A percentile compares a stretch with the other conserved stretches of the same genome.
These are phyloP conservation scores for Cryptocephalus primarius DNA, from an alignment of 2,888 invertebrate genomes.

Conservation along the genomic window DNA sequence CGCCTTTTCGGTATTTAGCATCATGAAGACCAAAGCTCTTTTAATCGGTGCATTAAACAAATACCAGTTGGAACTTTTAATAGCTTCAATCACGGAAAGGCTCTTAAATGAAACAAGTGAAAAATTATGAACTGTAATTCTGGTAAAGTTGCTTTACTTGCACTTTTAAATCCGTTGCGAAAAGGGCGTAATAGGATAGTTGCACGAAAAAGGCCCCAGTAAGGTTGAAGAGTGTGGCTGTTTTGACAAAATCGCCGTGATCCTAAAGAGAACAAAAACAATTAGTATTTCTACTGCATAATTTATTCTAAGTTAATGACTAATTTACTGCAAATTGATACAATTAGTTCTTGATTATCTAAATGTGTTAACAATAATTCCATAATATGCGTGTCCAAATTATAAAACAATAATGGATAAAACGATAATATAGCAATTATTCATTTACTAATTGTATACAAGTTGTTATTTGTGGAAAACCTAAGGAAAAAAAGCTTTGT, in stretches of 20 bases:
- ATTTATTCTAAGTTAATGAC: too few relatives aligned
- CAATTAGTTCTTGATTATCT: too few relatives aligned
- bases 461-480: not conserved
- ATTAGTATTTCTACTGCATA: too few relatives aligned
- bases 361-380: too few relatives aligned
- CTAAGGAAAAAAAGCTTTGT: not conserved
- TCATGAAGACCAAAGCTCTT: not conserved
- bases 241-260: conserved; percentile 9
- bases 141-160: conserved; percentile 4
- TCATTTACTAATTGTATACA: too few relatives aligned
- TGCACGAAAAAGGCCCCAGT: conserved; percentile 8
- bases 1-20: conserved; percentile 1
- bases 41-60: not conserved
- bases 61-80: conserved; percentile 1
- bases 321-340: too few relatives aligned
- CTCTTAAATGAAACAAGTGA: not conserved
- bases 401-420: too few relatives aligned
- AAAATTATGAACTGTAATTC: not conserved
- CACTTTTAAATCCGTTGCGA: conserved; percentile 4
- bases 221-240: conserved; percentile 9
- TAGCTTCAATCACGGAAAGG: not conserved
- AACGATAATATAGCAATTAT: too few relatives aligned
- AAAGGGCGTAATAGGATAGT: conserved; percentile 10
- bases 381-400: too few relatives aligned
- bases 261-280: conserved; percentile 3